A percentile compares a stretch with the other conserved stretches of the same genome.
These are phyloP conservation scores for Nineta flava DNA, from an alignment of 2,888 invertebrate species.

Conservation along the genomic window DNA sequence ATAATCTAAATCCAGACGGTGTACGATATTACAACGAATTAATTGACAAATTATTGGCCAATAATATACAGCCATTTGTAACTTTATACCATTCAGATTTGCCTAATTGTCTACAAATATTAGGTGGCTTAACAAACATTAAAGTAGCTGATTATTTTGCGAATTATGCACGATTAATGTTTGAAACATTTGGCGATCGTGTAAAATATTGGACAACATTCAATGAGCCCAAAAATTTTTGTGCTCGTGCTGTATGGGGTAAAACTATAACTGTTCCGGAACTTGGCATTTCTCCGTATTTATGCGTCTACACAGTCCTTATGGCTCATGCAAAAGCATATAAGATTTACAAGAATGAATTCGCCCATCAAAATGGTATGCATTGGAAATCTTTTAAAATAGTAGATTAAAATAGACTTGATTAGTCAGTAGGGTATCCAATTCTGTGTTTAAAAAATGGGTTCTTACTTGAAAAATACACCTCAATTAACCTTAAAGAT, in stretches of 20 bases:
- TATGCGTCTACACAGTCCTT: constrained; percentile 45
- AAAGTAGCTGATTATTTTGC: constrained; percentile 33
- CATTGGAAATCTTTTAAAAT: too few relatives aligned
- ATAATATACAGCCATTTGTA: constrained; percentile 35
- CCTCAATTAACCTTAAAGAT: too few relatives aligned
- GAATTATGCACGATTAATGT: constrained; percentile 32
- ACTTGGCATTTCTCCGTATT: constrained; percentile 43
- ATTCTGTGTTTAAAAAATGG: too few relatives aligned
- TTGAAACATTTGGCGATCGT: constrained; percentile 11
- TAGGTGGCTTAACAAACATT: constrained; percentile 31
- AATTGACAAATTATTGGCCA: constrained; percentile 31
- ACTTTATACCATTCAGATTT: constrained; percentile 39
- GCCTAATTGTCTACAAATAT: constrained; percentile 29
- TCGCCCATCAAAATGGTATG: too few relatives aligned
- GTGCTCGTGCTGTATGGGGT: constrained; percentile 27
- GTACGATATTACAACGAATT: constrained; percentile 35
- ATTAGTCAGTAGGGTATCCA: too few relatives aligned
- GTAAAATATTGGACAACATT: constrained; percentile 14
- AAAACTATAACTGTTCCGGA: constrained; percentile 28
- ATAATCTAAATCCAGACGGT: constrained; percentile 31
- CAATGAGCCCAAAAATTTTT: constrained; percentile 13
- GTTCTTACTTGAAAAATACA: too few relatives aligned
- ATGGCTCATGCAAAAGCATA: constrained; percentile 52
- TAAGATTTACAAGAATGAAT: constrained; percentile 36
- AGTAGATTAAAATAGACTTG: too few relatives aligned